These are phyloP conservation scores for Cinclus cinclus DNA, from an alignment of 2,113 vertebrate genomes.

Conservation along the genomic window DNA sequence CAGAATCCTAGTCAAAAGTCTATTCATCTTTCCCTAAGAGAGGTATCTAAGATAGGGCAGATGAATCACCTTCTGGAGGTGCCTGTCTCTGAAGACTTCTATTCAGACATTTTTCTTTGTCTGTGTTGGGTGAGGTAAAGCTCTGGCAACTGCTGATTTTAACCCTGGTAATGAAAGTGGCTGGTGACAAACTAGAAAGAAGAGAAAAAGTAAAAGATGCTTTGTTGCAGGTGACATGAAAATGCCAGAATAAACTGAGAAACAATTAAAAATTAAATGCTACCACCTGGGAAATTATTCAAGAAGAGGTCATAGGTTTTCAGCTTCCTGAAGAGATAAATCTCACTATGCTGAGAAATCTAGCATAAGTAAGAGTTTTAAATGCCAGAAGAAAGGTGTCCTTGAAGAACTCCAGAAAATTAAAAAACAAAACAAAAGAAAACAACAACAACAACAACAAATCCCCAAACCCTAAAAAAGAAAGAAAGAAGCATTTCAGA, in stretches of 20 bases:
- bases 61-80: constrained; percentile 54
- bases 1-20: constrained; percentile 56
- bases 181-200: neutral
- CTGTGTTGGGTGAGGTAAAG: constrained; percentile 25
- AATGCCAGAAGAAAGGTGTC: constrained; percentile 13
- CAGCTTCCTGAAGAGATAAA: constrained; percentile 9
- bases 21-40: constrained; percentile 56
- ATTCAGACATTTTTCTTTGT: constrained; percentile 44
- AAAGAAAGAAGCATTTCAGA: neutral
- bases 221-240: constrained; percentile 24
- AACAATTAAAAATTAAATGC: constrained; percentile 28
- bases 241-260: constrained; percentile 15
- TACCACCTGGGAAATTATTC: constrained; percentile 19
- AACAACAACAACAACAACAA: too few relatives aligned
- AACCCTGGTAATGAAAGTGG: constrained; percentile 14
- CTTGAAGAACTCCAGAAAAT: constrained; percentile 20
- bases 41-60: constrained; percentile 36
- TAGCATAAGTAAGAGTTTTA: neutral
- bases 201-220: neutral
- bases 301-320: constrained; percentile 16
- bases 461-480: neutral
- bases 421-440: neutral
- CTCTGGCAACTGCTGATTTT: constrained; percentile 8
- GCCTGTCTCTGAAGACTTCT: constrained; percentile 35
- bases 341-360: constrained; percentile 2